These are phyloP conservation scores for Odocoileus virginianus DNA, from an alignment of 2,113 vertebrate species.

Conservation along the genomic window DNA sequence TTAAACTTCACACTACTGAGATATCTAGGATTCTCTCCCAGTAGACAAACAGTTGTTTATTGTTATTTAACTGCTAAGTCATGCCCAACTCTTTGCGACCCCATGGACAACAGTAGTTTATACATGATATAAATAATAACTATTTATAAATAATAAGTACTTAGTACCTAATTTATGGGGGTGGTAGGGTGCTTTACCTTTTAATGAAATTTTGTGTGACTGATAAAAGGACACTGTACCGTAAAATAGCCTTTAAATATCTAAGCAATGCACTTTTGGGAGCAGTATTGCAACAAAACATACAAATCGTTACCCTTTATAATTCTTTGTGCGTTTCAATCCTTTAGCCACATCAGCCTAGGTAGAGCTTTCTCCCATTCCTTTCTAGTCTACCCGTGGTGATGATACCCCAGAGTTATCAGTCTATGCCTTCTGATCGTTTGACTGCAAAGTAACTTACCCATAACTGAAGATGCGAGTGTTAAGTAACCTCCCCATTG, in stretches of 20 bases:
- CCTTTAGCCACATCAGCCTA: not conserved
- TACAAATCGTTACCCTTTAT: not conserved
- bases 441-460: not conserved
- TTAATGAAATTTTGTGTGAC: not conserved
- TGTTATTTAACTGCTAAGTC: not conserved
- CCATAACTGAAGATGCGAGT: not conserved
- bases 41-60: not conserved
- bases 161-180: not conserved
- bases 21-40: not conserved
- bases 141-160: not conserved
- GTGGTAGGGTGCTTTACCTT: not conserved
- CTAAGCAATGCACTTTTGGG: not conserved
- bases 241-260: conserved; percentile 25
- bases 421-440: not conserved
- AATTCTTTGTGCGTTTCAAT: not conserved
- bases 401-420: not conserved
- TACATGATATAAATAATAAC: not conserved
- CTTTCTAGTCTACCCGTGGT: not conserved
- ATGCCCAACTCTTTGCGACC: not conserved
- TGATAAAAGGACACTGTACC: not conserved
- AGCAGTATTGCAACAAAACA: not conserved
- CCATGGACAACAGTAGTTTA: not conserved
- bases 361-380: not conserved
- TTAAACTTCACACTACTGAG: not conserved
- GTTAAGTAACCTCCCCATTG: not conserved